Conservation (phyloP, 2,113 vertebrate genomes). For the Petaurus breviceps region DNA sequence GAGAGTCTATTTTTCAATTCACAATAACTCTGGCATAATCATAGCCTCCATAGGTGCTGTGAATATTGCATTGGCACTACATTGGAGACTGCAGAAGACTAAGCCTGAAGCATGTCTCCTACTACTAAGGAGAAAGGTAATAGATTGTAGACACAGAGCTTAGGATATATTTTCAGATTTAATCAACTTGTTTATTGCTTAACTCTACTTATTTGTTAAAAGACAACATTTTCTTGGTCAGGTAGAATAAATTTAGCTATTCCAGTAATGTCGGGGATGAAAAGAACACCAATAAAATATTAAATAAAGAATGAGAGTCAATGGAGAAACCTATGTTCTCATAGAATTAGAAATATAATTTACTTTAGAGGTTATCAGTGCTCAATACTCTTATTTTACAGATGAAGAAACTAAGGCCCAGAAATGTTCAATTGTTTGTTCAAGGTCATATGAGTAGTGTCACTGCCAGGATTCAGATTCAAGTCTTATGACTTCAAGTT, state of each 20-base stretch:
- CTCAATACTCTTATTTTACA: background rate
- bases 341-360: background rate
- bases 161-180: background rate
- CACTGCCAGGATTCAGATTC: background rate
- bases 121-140: background rate
- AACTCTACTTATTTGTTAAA: background rate
- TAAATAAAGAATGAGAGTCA: background rate
- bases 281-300: background rate
- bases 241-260: background rate
- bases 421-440: background rate
- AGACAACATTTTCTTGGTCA: background rate
- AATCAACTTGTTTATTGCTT: background rate
- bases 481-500: background rate
- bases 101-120: background rate
- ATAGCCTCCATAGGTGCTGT: too few relatives aligned
- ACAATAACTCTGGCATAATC: too few relatives aligned
- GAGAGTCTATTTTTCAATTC: too few relatives aligned
- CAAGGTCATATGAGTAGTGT: background rate
- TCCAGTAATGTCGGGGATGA: background rate
- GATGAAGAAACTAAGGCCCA: background rate
- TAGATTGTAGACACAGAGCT: background rate
- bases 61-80: too few relatives aligned
- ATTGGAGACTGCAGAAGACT: too few relatives aligned
- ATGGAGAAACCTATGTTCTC: background rate
- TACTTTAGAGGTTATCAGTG: background rate